Conservation (phyloP, 2,113 vertebrate species). For the Phylloscopus trochiloides region DNA sequence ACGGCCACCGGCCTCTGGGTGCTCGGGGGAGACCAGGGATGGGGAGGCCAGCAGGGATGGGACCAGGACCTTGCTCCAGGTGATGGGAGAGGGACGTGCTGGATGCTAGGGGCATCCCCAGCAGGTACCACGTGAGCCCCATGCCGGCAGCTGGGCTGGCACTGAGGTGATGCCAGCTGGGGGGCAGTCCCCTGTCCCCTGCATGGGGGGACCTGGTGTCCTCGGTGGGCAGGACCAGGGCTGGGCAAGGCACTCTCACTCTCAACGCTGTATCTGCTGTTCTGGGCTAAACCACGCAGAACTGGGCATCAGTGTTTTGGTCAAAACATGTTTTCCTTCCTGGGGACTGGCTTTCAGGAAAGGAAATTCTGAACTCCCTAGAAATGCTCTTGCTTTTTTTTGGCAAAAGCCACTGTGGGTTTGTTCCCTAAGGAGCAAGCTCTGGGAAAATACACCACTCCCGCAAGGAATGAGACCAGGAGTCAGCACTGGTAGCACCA, state of each 20-base stretch:
- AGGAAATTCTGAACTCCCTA: background rate
- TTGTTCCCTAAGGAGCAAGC: background rate
- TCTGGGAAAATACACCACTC: background rate
- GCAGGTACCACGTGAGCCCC: fast-evolving
- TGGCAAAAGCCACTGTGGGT: fast-evolving
- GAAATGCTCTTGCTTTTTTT: background rate
- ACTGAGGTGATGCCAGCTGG: background rate
- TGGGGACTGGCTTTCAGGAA: background rate
- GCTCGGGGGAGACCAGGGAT: background rate
- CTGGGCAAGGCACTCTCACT: background rate
- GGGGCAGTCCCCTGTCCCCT: background rate
- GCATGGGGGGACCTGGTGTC: fast-evolving
- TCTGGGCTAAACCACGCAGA: background rate
- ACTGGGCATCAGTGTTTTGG: background rate
- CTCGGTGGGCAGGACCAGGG: fast-evolving
- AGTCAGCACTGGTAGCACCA: background rate
- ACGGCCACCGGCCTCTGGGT: background rate
- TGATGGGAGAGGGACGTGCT: fast-evolving
- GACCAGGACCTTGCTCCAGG: background rate
- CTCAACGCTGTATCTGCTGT: background rate
- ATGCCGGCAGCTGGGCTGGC: fast-evolving
- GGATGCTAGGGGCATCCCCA: background rate
- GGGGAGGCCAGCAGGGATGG: background rate
- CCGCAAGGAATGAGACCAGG: fast-evolving
- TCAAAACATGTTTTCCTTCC: background rate